A percentile compares a stretch with the other conserved stretches of the same genome.
These are phyloP conservation scores for Labia minor DNA, from an alignment of 2,888 invertebrate species.

Conservation along the genomic window DNA sequence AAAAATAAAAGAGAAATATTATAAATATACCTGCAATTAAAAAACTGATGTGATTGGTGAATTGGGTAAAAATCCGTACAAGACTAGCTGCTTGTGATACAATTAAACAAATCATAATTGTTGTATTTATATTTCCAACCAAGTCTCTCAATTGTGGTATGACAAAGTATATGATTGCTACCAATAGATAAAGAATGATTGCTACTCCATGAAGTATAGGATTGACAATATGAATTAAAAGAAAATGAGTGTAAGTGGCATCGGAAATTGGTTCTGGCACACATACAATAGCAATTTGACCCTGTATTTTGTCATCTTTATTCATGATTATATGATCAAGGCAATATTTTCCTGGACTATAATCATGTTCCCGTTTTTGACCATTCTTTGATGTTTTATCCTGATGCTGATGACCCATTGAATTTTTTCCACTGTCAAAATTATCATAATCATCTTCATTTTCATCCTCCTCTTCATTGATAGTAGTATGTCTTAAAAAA, in stretches of 20 bases:
- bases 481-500: conserved; percentile 59
- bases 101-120: conserved; percentile 66
- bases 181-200: conserved; percentile 55
- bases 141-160: conserved; percentile 71
- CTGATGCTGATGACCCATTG: conserved; percentile 30
- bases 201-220: conserved; percentile 65
- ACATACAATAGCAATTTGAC: conserved; percentile 62
- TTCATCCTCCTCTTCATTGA: conserved; percentile 44
- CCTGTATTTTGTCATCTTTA: conserved; percentile 43
- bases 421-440: background rate
- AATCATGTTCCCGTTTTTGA: conserved; percentile 48
- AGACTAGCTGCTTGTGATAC: conserved; percentile 66
- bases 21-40: conserved; percentile 56
- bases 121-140: conserved; percentile 74
- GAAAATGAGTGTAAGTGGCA: conserved; percentile 58
- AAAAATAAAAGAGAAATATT: no score
- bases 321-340: conserved; percentile 61
- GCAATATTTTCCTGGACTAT: conserved; percentile 65
- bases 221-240: conserved; percentile 63
- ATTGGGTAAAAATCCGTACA: conserved; percentile 67
- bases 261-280: conserved; percentile 56
- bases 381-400: conserved; percentile 34
- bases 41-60: conserved; percentile 68
- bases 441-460: conserved; percentile 33
- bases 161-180: conserved; percentile 71